Percentiles rank a stretch among this genome's conserved stretches.
phyloP scores from a whole-genome alignment of 2,113 vertebrate genomes.

The Perca fluviatilis region DNA sequence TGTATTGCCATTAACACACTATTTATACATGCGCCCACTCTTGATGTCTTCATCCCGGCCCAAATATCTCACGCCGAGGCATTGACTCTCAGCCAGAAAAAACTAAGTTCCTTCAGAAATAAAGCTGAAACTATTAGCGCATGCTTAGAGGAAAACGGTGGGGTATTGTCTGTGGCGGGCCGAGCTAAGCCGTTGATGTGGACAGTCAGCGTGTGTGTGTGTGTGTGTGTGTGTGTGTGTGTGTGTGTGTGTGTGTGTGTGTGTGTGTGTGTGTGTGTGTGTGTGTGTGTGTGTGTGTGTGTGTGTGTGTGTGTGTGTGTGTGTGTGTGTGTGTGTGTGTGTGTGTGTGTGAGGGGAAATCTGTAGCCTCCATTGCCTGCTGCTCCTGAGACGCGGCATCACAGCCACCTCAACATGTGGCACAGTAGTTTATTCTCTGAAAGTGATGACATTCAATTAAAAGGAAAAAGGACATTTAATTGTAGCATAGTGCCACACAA shows the following conservation, averaged over 20 bases:
- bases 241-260: constrained; percentile 8
- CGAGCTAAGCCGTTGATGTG: constrained; percentile 53
- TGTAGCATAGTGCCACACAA: constrained; percentile 36
- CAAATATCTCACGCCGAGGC: constrained; percentile 56
- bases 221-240: too few relatives aligned
- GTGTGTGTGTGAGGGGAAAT: constrained; percentile 15
- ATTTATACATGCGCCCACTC: constrained; percentile 59
- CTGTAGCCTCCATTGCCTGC: constrained; percentile 37
- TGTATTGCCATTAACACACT: constrained; percentile 43
- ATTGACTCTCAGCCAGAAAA: constrained; percentile 65
- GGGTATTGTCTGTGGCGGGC: constrained; percentile 55
- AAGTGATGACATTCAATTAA: constrained; percentile 75
- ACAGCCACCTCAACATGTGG: constrained; percentile 36
- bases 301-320: constrained; percentile 23
- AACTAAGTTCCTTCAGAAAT: constrained; percentile 60
- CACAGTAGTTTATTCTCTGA: constrained; percentile 67
- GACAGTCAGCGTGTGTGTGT: constrained; percentile 32
- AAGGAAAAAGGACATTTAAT: constrained; percentile 69
- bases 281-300: constrained; percentile 2
- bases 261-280: constrained; percentile 2
- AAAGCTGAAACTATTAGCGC: constrained; percentile 71
- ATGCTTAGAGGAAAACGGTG: constrained; percentile 44
- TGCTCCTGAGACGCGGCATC: constrained; percentile 43
- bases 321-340: constrained; percentile 15
- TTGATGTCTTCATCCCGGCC: constrained; percentile 68